Conservation (phyloP, 2,888 invertebrate genomes). For the Metellina segmentata region DNA sequence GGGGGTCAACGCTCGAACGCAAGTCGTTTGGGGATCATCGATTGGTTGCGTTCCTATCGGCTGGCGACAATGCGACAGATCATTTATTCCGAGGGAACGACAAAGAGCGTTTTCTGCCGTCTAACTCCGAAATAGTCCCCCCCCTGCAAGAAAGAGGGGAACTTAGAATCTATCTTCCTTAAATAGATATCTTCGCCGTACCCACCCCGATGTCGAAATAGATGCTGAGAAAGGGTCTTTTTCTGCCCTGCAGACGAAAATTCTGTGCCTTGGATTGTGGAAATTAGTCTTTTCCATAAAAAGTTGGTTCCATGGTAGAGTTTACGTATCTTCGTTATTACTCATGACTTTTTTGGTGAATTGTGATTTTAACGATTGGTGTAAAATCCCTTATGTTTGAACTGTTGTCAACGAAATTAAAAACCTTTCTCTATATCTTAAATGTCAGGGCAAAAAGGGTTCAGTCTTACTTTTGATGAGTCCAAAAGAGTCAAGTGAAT, state of each 20-base stretch:
- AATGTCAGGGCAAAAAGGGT: too few relatives aligned
- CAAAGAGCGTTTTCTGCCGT: neutral
- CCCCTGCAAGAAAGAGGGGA: constrained; percentile 1
- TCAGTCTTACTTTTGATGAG: too few relatives aligned
- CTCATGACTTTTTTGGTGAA: too few relatives aligned
- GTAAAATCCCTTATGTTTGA: too few relatives aligned
- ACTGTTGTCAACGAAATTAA: too few relatives aligned
- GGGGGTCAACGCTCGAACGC: constrained; percentile 40
- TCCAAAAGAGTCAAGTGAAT: too few relatives aligned
- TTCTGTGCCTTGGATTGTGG: too few relatives aligned
- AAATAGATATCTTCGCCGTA: constrained; percentile 37
- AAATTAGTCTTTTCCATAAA: too few relatives aligned
- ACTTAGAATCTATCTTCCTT: constrained; percentile 43
- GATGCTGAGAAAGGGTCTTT: neutral
- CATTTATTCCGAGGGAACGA: constrained; percentile 41
- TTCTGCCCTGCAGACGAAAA: neutral
- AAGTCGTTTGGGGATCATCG: constrained; percentile 33
- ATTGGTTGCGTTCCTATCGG: constrained; percentile 2
- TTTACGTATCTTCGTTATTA: too few relatives aligned
- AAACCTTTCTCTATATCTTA: too few relatives aligned
- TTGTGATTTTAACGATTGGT: too few relatives aligned
- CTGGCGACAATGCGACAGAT: constrained; percentile 31
- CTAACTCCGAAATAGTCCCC: neutral
- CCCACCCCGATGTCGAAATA: neutral
- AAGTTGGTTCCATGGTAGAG: too few relatives aligned